Evolutionary conservation across 92 coral and sea anemone species (phyloP).

Genomic region (Montipora capitata): DNA sequence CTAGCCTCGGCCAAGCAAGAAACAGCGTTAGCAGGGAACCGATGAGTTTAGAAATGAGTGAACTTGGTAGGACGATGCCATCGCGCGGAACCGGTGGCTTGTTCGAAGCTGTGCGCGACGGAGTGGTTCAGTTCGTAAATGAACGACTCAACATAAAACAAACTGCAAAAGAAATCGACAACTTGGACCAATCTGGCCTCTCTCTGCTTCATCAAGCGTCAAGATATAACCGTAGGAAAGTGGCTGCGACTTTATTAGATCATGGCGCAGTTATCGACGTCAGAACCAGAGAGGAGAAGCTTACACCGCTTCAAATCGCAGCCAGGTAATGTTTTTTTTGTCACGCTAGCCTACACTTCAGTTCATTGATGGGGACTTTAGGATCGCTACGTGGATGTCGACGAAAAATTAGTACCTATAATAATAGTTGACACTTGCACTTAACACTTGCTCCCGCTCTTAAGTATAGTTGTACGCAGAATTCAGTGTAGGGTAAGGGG

Average conservation of each 20-base stretch:
- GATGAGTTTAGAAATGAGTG: slow-evolving; percentile 49
- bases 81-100: slow-evolving; percentile 37
- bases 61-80: slow-evolving; percentile 24
- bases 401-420: too few relatives aligned
- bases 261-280: slow-evolving; percentile 72
- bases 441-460: too few relatives aligned
- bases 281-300: slow-evolving; percentile 55
- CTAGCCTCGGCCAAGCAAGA: neutral
- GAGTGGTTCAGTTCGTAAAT: slow-evolving; percentile 49
- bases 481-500: too few relatives aligned
- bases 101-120: slow-evolving; percentile 77
- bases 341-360: neutral
- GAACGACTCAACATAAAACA: slow-evolving; percentile 44
- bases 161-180: slow-evolving; percentile 32
- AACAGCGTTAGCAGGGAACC: slow-evolving; percentile 26
- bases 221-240: slow-evolving; percentile 56
- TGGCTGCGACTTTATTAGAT: slow-evolving; percentile 45
- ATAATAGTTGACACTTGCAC: too few relatives aligned
- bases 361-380: too few relatives aligned
- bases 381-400: too few relatives aligned
- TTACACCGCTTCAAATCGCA: slow-evolving; percentile 74
- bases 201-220: slow-evolving; percentile 76
- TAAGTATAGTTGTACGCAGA: too few relatives aligned
- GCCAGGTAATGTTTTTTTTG: slow-evolving; percentile 48
- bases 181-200: slow-evolving; percentile 64